A percentile compares a stretch with the other conserved stretches of the same genome.
These are phyloP conservation scores for Morone saxatilis DNA, from an alignment of 2,113 vertebrate species.

Conservation along the genomic window DNA sequence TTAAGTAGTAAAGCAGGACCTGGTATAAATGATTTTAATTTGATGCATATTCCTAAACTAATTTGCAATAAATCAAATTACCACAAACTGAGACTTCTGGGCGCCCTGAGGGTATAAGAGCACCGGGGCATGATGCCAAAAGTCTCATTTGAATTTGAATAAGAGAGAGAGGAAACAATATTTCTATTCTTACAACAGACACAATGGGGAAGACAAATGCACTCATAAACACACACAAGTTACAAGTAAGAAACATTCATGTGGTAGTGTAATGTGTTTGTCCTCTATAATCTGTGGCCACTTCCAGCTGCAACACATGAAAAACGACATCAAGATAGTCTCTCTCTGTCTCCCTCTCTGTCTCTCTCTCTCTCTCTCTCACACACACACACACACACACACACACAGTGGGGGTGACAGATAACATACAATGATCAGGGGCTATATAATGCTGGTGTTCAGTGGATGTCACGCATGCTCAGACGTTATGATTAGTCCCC, in stretches of 20 bases:
- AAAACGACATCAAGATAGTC: neutral
- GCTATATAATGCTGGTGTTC: constrained; percentile 3
- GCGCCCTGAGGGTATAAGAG: neutral
- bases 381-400: constrained; percentile 1
- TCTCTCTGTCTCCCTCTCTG: too few relatives aligned
- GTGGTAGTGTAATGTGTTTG: too few relatives aligned
- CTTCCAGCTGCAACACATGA: neutral
- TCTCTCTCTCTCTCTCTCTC: too few relatives aligned
- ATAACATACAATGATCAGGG: constrained; percentile 15
- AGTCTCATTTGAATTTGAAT: neutral
- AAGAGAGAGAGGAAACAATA: neutral
- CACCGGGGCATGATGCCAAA: too few relatives aligned
- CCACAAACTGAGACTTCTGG: neutral
- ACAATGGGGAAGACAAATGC: neutral
- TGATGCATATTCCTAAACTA: neutral
- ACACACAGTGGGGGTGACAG: neutral
- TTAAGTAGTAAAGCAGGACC: neutral
- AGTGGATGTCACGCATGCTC: constrained; percentile 73
- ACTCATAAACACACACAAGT: neutral
- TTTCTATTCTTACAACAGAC: too few relatives aligned
- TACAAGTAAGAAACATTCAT: too few relatives aligned
- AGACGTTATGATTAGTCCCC: constrained; percentile 52
- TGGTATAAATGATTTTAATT: neutral
- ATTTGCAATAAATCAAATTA: neutral
- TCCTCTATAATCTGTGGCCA: too few relatives aligned